A percentile compares a stretch with the other conserved stretches of the same genome.
Evolutionary conservation across 1,140 invertebrate species (phyloP).

Genomic region (Tetranychus urticae): DNA sequence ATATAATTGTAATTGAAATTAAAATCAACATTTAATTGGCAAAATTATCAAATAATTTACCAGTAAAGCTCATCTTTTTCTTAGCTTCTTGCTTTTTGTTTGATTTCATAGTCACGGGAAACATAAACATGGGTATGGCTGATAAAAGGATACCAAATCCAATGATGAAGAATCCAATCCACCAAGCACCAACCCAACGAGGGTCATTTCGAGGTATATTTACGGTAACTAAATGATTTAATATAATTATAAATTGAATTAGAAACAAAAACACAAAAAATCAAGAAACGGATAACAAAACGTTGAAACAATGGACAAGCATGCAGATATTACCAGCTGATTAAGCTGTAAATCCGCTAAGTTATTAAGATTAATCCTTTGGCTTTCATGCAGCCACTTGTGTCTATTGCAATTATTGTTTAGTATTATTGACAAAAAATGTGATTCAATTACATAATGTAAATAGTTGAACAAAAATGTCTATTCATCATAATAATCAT

Average conservation of each 20-base stretch:
- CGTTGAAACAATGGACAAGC: no score
- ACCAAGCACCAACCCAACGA: constrained; percentile 25
- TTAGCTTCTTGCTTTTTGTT: neutral
- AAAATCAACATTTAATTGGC: neutral
- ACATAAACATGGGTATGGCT: constrained; percentile 14
- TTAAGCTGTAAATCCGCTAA: no score
- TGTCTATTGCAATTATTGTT: no score
- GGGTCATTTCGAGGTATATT: constrained; percentile 18
- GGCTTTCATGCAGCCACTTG: no score
- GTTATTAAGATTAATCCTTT: no score
- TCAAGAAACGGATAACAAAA: neutral
- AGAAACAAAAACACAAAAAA: neutral
- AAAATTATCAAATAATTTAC: neutral
- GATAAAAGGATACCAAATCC: constrained; percentile 12
- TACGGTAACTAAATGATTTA: constrained; percentile 3
- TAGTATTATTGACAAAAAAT: no score
- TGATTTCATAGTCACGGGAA: constrained; percentile 8
- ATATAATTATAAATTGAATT: neutral
- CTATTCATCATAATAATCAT: no score
- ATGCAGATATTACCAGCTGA: no score
- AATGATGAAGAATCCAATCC: constrained; percentile 26
- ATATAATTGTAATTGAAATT: constrained; percentile 5
- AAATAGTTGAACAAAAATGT: no score
- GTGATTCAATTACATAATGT: no score
- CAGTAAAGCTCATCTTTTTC: neutral